These are phyloP conservation scores for Chrysolina haemoptera DNA, from an alignment of 2,888 invertebrate genomes.

Conservation along the genomic window DNA sequence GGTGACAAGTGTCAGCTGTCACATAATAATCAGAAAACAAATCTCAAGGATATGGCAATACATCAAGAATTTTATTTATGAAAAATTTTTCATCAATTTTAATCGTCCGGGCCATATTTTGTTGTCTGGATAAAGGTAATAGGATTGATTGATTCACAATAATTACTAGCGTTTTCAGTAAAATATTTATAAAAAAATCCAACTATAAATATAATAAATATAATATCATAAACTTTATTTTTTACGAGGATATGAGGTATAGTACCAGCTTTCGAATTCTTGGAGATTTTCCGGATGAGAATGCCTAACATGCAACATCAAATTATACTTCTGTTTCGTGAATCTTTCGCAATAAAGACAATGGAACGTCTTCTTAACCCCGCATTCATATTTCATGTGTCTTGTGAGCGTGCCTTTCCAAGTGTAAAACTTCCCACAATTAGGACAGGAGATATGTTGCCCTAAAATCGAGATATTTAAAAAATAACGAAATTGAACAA, in stretches of 20 bases:
- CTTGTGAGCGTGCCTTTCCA: conserved; percentile 28
- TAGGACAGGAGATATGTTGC: conserved; percentile 21
- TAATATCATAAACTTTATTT: background rate
- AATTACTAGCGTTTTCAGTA: no score
- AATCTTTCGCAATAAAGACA: conserved; percentile 59
- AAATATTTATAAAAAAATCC: no score
- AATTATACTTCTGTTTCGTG: conserved; percentile 39
- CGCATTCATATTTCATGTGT: conserved; percentile 67
- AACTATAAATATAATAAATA: background rate
- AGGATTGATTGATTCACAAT: no score
- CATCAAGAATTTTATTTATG: no score
- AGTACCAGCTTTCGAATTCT: conserved; percentile 35
- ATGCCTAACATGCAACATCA: conserved; percentile 36
- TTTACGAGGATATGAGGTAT: background rate
- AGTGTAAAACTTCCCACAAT: conserved; percentile 28
- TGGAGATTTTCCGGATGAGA: conserved; percentile 33
- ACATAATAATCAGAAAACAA: no score
- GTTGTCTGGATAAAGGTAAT: no score
- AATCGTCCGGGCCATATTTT: no score
- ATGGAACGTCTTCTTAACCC: conserved; percentile 69
- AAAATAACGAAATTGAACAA: no score
- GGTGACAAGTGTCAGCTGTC: no score
- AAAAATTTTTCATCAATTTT: no score
- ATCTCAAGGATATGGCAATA: no score
- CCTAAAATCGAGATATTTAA: conserved; percentile 17